Percentiles rank a stretch among this genome's conserved stretches.
Conservation (phyloP, 2,113 vertebrate species). For the Archilochus colubris region DNA sequence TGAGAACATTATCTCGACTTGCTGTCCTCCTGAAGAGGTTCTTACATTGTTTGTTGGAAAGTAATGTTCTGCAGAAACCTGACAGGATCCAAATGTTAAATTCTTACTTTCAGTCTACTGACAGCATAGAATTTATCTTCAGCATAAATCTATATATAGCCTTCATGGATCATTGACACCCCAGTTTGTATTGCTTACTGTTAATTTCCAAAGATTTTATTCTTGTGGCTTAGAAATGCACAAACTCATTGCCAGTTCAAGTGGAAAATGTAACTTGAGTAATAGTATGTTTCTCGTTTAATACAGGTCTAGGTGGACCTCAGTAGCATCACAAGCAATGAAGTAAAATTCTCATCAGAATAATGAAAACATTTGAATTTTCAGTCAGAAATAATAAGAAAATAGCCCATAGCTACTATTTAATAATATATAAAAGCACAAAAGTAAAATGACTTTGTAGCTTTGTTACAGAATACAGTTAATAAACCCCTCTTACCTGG, state of each 20-base stretch:
- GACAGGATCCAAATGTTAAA: slow-evolving; percentile 25
- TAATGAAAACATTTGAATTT: background rate
- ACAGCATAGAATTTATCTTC: slow-evolving; percentile 30
- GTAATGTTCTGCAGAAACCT: slow-evolving; percentile 43
- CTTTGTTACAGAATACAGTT: background rate
- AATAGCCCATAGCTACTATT: background rate
- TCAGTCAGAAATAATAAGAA: background rate
- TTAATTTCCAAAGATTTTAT: slow-evolving; percentile 45
- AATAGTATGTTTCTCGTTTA: slow-evolving; percentile 31
- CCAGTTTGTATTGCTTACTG: slow-evolving; percentile 20
- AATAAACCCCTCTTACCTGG: background rate
- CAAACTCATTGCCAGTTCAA: slow-evolving; percentile 31
- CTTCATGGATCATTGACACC: slow-evolving; percentile 42
- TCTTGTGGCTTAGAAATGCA: slow-evolving; percentile 16
- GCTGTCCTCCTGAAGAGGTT: background rate
- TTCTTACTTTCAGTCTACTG: background rate
- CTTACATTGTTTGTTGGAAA: slow-evolving; percentile 14
- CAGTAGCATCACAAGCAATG: background rate
- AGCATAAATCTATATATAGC: slow-evolving; percentile 47
- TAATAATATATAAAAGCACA: background rate
- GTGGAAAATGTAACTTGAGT: slow-evolving; percentile 50
- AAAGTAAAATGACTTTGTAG: background rate
- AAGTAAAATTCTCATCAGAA: background rate
- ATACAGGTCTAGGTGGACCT: background rate
- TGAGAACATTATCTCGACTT: background rate